Base-by-base conservation (phyloP, 1,140 invertebrate genomes). In the Elysia chlorotica region DNA sequence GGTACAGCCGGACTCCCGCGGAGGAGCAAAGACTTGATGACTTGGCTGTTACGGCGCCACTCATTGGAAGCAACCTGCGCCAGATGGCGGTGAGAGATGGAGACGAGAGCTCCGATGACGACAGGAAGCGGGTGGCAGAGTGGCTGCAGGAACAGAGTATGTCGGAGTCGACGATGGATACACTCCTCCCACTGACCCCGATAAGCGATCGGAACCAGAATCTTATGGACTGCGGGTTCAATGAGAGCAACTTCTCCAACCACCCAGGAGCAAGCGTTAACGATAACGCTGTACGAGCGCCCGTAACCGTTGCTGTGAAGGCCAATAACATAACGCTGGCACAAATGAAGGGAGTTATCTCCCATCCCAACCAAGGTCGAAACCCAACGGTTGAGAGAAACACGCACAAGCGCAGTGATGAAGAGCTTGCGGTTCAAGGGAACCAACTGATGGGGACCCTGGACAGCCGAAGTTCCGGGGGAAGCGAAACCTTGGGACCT, bases 321-420 rank as follows among this genome's bases (percentile, higher is more conserved):
- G 67, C 80, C 17, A 81, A 78, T 48, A 85, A 85, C 56, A 66
- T 85, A 5, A 81, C 72, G 36, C 72, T 79, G 28, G 79, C 80
- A 19, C 79, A 78, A 69, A 81, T 83, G 38, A 83, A 83, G 38
- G 65, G 67, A 30, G 76, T 79, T n/a, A 71, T 65, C 6, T 56
- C 94, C 33, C 93, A 94, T 78, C 93, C 94, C 0, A 92, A 95
- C 85, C 94, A 96, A 83, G 95, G 95, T 2, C 88, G 95, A 17
- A 97, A 97, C 89, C 93, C 94, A 0, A 96, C 94, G 78, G 90
- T 95, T 79, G 94, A 96, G 83, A 88, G 95, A 1, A 97, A 97
- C 88, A 87, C 86, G 21, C 86, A 87, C 69, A 87, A 86, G 68
- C 61, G 81, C 19, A 87, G 86, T 74, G 85, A 86, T 33, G 92